Evolutionary conservation across 2,888 invertebrate genomes (phyloP).

Genomic region (Acanthosepion esculentum): DNA sequence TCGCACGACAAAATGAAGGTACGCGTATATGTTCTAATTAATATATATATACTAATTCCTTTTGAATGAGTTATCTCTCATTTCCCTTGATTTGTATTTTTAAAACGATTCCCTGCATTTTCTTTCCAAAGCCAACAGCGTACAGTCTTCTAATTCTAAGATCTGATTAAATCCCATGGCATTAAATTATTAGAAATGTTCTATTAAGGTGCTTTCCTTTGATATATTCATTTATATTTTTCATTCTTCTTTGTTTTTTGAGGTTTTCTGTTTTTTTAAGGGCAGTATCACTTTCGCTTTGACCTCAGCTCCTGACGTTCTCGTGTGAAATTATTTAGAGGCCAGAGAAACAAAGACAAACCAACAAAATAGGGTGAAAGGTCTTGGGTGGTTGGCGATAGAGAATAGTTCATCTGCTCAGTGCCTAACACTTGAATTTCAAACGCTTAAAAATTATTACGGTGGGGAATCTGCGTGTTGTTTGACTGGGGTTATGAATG

Average conservation of each 20-base stretch:
- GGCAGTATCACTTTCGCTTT: neutral
- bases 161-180: neutral
- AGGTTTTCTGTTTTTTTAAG: no score
- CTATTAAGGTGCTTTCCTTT: accelerated
- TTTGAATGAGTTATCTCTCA: no score
- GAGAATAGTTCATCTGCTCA: neutral
- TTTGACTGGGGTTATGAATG: no score
- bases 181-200: neutral
- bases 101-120: no score
- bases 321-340: neutral
- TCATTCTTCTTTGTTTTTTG: no score
- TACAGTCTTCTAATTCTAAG: no score
- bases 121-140: no score
- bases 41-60: no score
- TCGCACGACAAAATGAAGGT: no score
- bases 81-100: no score
- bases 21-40: no score
- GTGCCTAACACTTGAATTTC: neutral
- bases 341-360: neutral
- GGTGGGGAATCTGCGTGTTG: no score
- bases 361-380: neutral
- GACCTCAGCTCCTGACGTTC: neutral
- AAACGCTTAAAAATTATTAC: neutral
- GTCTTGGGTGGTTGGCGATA: neutral
- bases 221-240: neutral